These are phyloP conservation scores for Ceratosolen solmsi DNA, from an alignment of 1,140 invertebrate genomes.

Conservation along the genomic window DNA sequence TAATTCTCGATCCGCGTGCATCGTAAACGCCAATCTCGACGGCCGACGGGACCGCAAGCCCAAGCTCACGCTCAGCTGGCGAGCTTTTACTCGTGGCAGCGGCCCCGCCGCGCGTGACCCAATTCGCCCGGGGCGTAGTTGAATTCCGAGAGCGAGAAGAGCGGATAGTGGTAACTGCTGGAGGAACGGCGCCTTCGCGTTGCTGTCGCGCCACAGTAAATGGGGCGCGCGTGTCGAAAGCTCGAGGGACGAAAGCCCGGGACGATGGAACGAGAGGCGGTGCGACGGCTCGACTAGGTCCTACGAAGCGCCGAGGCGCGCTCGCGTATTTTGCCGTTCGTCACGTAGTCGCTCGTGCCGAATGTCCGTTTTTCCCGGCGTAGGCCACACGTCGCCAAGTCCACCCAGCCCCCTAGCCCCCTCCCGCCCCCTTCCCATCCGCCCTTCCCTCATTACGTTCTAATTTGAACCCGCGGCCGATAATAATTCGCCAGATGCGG, in stretches of 20 bases:
- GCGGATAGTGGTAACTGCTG: no score
- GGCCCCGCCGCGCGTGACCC: background rate
- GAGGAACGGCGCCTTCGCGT: background rate
- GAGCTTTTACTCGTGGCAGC: no score
- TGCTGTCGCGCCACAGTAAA: background rate
- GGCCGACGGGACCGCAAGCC: no score
- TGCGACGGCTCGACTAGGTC: slow-evolving; percentile 1
- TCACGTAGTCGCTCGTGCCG: slow-evolving; percentile 62
- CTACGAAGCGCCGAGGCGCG: no score
- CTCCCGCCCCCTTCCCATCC: background rate
- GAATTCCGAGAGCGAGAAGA: background rate
- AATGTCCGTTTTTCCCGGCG: slow-evolving; percentile 53
- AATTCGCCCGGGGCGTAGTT: background rate
- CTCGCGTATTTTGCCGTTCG: slow-evolving; percentile 49
- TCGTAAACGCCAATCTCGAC: no score
- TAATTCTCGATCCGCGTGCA: no score
- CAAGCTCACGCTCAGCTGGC: no score
- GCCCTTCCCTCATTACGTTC: slow-evolving; percentile 35
- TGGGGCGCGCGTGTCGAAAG: slow-evolving; percentile 1
- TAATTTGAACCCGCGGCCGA: slow-evolving; percentile 30
- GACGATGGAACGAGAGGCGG: background rate
- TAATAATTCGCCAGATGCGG: slow-evolving; percentile 37
- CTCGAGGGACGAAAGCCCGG: no score
- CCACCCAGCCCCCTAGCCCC: background rate
- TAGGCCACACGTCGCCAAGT: background rate